These are phyloP conservation scores for Spatulosminthurus flaviceps DNA, from an alignment of 2,888 invertebrate species.

Conservation along the genomic window DNA sequence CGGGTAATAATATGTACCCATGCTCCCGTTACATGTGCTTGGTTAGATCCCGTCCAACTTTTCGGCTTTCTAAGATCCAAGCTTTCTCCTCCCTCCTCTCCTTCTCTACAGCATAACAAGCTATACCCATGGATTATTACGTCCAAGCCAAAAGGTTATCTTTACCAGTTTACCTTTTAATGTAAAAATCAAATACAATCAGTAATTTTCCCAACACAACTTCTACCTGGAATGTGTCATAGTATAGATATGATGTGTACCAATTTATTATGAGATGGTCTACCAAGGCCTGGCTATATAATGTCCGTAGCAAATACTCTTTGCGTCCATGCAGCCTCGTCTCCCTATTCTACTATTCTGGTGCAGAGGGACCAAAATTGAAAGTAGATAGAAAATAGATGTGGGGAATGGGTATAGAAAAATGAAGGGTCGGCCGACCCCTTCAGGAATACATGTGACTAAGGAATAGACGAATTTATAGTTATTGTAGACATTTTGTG, in stretches of 20 bases:
- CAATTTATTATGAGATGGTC: too few relatives aligned
- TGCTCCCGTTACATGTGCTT: neutral
- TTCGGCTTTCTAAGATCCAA: neutral
- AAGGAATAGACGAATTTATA: too few relatives aligned
- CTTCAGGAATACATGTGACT: too few relatives aligned
- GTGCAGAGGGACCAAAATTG: too few relatives aligned
- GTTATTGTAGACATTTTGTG: too few relatives aligned
- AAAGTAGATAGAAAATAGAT: too few relatives aligned
- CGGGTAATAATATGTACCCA: neutral
- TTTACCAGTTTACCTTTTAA: neutral
- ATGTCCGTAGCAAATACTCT: neutral
- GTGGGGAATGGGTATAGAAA: too few relatives aligned
- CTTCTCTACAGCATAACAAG: neutral
- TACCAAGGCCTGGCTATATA: too few relatives aligned
- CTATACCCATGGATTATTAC: too few relatives aligned
- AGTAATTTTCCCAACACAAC: neutral
- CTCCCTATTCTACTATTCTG: too few relatives aligned
- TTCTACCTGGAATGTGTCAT: neutral
- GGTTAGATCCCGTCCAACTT: neutral
- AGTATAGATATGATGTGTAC: neutral
- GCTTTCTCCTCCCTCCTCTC: neutral
- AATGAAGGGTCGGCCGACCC: too few relatives aligned
- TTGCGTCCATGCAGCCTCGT: too few relatives aligned
- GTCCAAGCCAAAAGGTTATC: neutral
- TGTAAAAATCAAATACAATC: neutral